Evolutionary conservation across 1,140 invertebrate genomes (phyloP), one percentile per base, ranked within the genome.

Genomic region (Drosophila rufa): DNA sequence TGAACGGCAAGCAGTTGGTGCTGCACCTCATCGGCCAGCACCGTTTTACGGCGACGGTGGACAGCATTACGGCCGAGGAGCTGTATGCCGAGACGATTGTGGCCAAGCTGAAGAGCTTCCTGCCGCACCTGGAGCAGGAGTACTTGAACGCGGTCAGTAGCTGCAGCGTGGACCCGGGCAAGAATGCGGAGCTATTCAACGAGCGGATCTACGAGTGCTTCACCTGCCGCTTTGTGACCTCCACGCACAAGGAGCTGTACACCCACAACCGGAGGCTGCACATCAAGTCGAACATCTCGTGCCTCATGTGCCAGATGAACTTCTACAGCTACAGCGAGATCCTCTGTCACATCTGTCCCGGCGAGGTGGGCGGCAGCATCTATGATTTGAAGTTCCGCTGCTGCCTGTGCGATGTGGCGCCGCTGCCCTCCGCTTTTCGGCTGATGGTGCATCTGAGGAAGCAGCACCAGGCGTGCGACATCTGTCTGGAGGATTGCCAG

Each of bases 261-360:
- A 94, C 96, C 74, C 97, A 97, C 92, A 97, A 97, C 92, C 94
- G 96, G 55, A 96, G 97, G 93, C 95, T 96, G 94, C 97, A 97
- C 93, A 95, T 96, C 76, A 97, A 97, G 92, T 95, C 96, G 30
- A 95, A 96, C 65, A 94, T 97, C 43, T 92, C 96, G 42, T 97
- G 97, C 93, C 95, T 96, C 65, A 97, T 97, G 96, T 97, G 97
- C 92, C 97, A 97, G 93, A 95, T 95, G 27, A 96, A 96, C 82
- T 97, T 97, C 94, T 96, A 96, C 91, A 97, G 95, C 93, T 97
- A 97, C 91, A 97, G 96, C 93, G 96, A 97, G 93, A 93, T 97
- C 46, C 92, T 97, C 36, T 97, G 96, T 93, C 97, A 97, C 93
- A 94, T 97, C 53, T 97, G 97, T 93, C 96, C 97, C 33, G 97